Conservation (phyloP, 2,888 invertebrate genomes). For the Drosophila stalkeri region DNA sequence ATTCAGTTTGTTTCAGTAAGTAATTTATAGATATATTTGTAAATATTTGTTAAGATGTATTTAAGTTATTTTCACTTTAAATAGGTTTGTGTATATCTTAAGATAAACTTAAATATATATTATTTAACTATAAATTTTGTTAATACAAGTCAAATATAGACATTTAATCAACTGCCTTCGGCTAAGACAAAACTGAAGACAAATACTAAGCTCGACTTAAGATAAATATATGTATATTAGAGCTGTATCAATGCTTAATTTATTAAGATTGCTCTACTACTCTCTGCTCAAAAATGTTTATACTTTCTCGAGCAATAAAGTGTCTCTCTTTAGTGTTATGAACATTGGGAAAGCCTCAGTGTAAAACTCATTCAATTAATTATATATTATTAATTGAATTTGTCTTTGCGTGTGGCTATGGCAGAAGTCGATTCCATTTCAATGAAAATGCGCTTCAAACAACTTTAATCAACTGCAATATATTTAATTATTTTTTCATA, state of each 20-base stretch:
- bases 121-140: not conserved
- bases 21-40: not conserved
- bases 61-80: not conserved
- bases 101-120: not conserved
- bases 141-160: not conserved
- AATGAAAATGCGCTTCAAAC: slow-evolving; percentile 16
- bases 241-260: not conserved
- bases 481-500: slow-evolving; percentile 65
- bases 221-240: not conserved
- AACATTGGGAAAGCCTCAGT: not conserved
- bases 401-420: slow-evolving; percentile 24
- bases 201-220: not conserved
- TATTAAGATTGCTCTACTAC: not conserved
- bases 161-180: not conserved
- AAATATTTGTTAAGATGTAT: not conserved
- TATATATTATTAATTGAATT: slow-evolving; percentile 21
- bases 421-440: slow-evolving; percentile 18
- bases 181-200: not conserved
- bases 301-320: not conserved
- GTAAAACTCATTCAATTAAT: slow-evolving; percentile 8
- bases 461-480: slow-evolving; percentile 23
- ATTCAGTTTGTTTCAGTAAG: not conserved
- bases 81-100: not conserved
- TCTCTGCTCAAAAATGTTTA: not conserved
- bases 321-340: not conserved